Base-by-base conservation (phyloP, 2,888 invertebrate genomes). In the Eudasyphora cyanicolor region DNA sequence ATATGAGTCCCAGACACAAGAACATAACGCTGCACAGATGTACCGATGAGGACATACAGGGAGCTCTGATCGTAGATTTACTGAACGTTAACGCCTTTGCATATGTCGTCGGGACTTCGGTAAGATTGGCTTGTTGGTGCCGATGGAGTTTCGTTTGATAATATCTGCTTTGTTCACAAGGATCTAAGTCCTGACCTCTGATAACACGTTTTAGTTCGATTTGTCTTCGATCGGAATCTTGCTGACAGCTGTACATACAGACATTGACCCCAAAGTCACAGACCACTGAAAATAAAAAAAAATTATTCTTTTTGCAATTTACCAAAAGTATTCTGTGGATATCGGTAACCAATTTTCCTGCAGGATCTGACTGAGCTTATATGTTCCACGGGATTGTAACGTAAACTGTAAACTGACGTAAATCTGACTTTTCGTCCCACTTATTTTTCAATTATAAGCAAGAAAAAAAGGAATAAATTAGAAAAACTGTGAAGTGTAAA, bases 11-110 rank as follows among this genome's bases (percentile, higher is more conserved):
- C 35, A 94, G 86, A 12, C 92, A 88, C 14, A 94, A 87, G 87
- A 94, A 93, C 2, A 94, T 87, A 17, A 95, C 91, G 0, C 94
- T 94, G n/a, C 92, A 90, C 3, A 94, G 88, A 93, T 94, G 95
- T 29, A 94, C 87, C 5, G 92, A 93, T 12, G 92, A 90, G 74
- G 92, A 85, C 5, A 86, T 85, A 24, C 71, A 85, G 27, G 75
- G 62, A 10, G 17, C 51, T 8, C 12, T 17, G 0, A 19, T 38
- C 62, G 57, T 0, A 7, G 71, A 32, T 74, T 60, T 29, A 6
- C 3, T 2, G 17, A 10, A n/a, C 1, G 17, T 64, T 7, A 10
- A 21, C 35, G 19, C 60, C 80, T 76, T 67, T 51, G n/a, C n/a
- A n/a, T n/a, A n/a, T n/a, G n/a, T n/a, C n/a, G n/a, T 27, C 5